These are phyloP conservation scores for Antheraea pernyi DNA, from an alignment of 1,140 invertebrate species.

Conservation along the genomic window DNA sequence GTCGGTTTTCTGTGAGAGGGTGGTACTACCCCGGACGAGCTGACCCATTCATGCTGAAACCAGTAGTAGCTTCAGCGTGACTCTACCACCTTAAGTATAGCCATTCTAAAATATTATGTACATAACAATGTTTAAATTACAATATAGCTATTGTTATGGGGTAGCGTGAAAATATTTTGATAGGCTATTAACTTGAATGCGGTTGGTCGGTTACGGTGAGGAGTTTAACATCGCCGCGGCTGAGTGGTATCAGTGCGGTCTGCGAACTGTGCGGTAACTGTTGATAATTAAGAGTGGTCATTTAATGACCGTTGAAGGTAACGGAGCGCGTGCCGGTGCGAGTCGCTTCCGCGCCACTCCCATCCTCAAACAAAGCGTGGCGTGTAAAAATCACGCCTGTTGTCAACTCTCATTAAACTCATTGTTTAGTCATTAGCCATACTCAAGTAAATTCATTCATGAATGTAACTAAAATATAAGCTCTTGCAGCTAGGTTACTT, in stretches of 20 bases:
- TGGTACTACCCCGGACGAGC: too few species aligned
- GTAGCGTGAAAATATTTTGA: neutral
- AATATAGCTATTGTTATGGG: neutral
- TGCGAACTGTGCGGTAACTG: conserved; percentile 51
- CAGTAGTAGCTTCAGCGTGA: too few species aligned
- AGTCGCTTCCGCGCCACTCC: conserved; percentile 54
- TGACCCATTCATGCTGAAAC: too few species aligned
- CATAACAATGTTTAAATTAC: too few species aligned
- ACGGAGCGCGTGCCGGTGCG: conserved; percentile 53
- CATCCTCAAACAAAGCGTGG: conserved; percentile 14
- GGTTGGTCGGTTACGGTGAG: conserved; percentile 37
- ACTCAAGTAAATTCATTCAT: too few species aligned
- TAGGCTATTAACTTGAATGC: conserved; percentile 18
- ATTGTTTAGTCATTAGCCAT: too few species aligned
- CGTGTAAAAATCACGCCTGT: neutral
- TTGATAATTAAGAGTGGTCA: conserved; percentile 73
- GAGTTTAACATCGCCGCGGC: conserved; percentile 30
- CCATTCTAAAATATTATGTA: too few species aligned
- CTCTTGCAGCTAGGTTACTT: too few species aligned
- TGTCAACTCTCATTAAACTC: neutral
- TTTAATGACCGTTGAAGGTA: conserved; percentile 60
- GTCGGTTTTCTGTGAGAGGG: too few species aligned
- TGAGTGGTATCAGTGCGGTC: conserved; percentile 39
- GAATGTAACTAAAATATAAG: too few species aligned
- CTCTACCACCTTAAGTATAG: too few species aligned